A percentile compares a stretch with the other conserved stretches of the same genome.
These are phyloP conservation scores for Probosciger aterrimus DNA, from an alignment of 2,113 vertebrate genomes.

Conservation along the genomic window DNA sequence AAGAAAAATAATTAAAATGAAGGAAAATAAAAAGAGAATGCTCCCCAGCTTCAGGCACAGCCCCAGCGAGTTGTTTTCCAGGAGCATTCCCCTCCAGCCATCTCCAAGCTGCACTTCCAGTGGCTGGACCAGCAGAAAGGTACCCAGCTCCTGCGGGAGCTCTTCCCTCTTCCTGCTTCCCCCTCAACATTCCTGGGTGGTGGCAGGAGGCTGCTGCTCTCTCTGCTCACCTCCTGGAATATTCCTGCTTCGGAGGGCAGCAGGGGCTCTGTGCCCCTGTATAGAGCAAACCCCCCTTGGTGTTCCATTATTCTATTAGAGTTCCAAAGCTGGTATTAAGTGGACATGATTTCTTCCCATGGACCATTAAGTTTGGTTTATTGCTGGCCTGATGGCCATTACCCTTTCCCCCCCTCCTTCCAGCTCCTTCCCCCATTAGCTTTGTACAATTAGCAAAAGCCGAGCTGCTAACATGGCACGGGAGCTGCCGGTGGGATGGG, in stretches of 20 bases:
- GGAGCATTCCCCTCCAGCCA: neutral
- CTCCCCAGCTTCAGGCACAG: fast-evolving
- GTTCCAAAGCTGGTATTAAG: constrained; percentile 76
- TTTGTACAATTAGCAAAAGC: constrained; percentile 77
- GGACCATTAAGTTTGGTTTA: constrained; percentile 83
- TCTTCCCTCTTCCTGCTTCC: fast-evolving
- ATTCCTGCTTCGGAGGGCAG: constrained; percentile 42
- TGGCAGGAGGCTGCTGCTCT: neutral
- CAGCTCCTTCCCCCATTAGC: constrained; percentile 78
- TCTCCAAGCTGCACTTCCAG: neutral
- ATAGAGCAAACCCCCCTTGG: constrained; percentile 2
- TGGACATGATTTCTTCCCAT: constrained; percentile 80
- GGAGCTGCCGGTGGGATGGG: neutral
- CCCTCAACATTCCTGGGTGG: fast-evolving
- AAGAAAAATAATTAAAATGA: neutral
- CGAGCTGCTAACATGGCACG: neutral
- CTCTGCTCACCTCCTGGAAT: neutral
- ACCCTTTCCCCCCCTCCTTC: constrained; percentile 50
- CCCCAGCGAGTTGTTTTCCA: neutral
- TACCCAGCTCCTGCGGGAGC: fast-evolving
- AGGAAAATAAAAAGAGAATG: fast-evolving
- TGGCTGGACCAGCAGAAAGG: neutral
- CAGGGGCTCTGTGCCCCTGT: neutral
- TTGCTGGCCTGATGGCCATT: constrained; percentile 80
- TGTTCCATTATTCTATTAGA: constrained; percentile 70